phyloP scores from a whole-genome alignment of 2,888 invertebrate species.

The Kryphioiulus occultus region DNA sequence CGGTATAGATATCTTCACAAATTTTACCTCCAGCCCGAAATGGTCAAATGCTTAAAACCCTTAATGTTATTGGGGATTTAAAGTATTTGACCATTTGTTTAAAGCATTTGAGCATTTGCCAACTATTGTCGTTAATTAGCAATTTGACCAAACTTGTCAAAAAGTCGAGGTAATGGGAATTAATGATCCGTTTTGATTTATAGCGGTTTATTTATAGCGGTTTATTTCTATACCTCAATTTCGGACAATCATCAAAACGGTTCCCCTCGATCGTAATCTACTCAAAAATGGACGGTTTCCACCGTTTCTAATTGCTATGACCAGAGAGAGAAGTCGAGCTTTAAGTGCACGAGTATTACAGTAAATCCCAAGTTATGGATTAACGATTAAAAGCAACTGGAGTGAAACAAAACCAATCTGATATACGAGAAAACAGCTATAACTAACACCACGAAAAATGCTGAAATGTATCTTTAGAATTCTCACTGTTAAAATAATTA shows the following conservation, averaged over 20 bases:
- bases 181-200: neutral
- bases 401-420: neutral
- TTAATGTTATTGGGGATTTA: too few relatives aligned
- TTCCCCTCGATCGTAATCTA: neutral
- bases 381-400: neutral
- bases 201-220: neutral
- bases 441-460: neutral
- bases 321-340: neutral
- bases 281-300: neutral
- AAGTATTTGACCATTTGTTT: too few relatives aligned
- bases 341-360: neutral
- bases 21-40: too few relatives aligned
- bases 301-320: neutral
- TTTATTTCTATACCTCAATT: neutral
- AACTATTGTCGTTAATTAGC: neutral
- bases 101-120: too few relatives aligned
- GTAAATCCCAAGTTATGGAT: neutral
- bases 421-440: neutral
- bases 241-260: neutral
- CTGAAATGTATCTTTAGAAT: neutral
- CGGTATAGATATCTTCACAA: too few relatives aligned
- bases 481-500: too few relatives aligned
- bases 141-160: neutral
- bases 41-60: too few relatives aligned
- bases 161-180: neutral